Conservation (phyloP, 2,888 invertebrate species). For the Heliconius hortense region DNA sequence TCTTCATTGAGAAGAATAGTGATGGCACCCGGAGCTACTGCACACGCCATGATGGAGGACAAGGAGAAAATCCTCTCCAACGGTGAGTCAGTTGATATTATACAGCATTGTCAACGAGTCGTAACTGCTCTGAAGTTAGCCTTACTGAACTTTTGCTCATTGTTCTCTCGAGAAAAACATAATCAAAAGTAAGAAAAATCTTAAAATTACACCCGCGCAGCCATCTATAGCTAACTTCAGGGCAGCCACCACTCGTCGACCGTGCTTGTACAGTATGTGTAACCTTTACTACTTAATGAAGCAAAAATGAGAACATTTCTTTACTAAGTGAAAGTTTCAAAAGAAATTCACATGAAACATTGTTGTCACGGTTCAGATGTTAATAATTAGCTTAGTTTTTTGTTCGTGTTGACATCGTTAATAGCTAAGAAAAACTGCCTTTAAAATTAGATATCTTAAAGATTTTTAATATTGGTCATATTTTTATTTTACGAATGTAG, state of each 20-base stretch:
- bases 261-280: not conserved
- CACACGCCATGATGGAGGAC: constrained; percentile 79
- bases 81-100: constrained; percentile 42
- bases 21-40: constrained; percentile 83
- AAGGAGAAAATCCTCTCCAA: constrained; percentile 73
- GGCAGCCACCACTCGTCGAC: too few relatives aligned
- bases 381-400: not conserved
- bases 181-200: too few relatives aligned
- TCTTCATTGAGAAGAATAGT: constrained; percentile 73
- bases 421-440: not conserved
- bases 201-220: too few relatives aligned
- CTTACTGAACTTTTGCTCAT: too few relatives aligned
- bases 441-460: not conserved
- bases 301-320: not conserved
- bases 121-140: too few relatives aligned
- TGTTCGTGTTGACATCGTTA: not conserved
- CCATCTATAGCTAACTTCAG: too few relatives aligned
- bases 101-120: not conserved
- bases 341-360: constrained; percentile 14
- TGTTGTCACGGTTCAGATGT: not conserved
- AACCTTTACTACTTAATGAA: not conserved
- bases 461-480: too few relatives aligned
- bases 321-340: constrained; percentile 2
- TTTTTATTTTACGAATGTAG: not conserved
- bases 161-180: too few relatives aligned